These are phyloP conservation scores for Diaprepes abbreviatus DNA, from an alignment of 2,888 invertebrate species.

Conservation along the genomic window DNA sequence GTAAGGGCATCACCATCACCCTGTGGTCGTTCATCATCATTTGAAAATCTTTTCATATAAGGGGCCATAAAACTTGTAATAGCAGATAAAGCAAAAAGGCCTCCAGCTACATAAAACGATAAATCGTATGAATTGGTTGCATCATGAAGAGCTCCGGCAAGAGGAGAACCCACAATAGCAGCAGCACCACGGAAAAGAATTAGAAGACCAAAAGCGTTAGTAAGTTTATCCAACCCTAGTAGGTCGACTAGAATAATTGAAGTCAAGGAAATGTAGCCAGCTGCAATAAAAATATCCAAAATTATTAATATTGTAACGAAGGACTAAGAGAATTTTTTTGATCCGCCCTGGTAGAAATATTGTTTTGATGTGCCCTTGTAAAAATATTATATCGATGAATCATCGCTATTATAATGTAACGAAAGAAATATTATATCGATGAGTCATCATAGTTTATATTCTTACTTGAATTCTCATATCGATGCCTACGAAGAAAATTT, in stretches of 20 bases:
- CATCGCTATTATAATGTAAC: too few species aligned
- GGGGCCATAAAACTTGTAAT: conserved; percentile 86
- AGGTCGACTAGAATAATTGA: conserved; percentile 98
- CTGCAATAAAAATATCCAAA: conserved; percentile 71
- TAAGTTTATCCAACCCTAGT: conserved; percentile 93
- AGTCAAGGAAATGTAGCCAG: conserved; percentile 97
- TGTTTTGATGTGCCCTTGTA: too few species aligned
- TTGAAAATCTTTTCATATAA: conserved; percentile 73
- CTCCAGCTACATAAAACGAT: conserved; percentile 94
- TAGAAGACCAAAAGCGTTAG: conserved; percentile 96
- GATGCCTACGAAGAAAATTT: too few species aligned
- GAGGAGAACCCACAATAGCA: conserved; percentile 87
- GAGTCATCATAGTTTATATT: too few species aligned
- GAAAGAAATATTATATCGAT: too few species aligned
- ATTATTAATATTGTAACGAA: background rate
- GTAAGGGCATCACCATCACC: conserved; percentile 76
- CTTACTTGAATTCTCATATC: too few species aligned
- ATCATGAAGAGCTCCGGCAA: conserved; percentile 92
- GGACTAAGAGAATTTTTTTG: too few species aligned
- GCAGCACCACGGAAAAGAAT: conserved; percentile 96
- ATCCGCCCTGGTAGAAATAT: too few species aligned
- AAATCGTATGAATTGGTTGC: conserved; percentile 87
- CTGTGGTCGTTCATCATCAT: conserved; percentile 64
- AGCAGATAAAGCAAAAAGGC: conserved; percentile 87
- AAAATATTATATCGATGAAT: too few species aligned